Evolutionary conservation across 1,140 invertebrate genomes (phyloP).

Genomic region (Gryllus bimaculatus): DNA sequence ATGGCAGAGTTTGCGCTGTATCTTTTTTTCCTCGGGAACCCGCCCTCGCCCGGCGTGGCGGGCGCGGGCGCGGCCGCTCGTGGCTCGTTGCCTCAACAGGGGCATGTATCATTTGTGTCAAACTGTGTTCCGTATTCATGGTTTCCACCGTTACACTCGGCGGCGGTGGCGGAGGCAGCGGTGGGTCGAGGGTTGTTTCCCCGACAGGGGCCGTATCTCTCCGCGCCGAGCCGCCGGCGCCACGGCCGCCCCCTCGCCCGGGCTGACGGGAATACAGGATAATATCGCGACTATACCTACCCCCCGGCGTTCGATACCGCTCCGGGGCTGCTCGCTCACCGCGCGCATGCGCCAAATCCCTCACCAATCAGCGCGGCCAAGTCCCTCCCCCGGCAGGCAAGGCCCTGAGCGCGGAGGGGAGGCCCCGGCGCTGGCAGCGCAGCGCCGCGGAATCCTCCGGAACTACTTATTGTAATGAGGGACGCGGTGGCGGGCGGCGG

Average conservation of each 20-base stretch:
- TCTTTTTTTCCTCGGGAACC: not conserved
- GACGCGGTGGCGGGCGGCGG: no score
- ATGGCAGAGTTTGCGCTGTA: not conserved
- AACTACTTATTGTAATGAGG: not conserved
- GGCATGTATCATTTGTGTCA: conserved; percentile 4
- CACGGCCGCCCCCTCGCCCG: not conserved
- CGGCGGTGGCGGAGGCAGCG: not conserved
- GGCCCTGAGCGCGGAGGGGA: not conserved
- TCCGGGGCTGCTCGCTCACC: not conserved
- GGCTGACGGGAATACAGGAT: not conserved
- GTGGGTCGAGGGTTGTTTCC: not conserved
- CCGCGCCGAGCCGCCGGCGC: no score
- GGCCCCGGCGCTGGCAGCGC: not conserved
- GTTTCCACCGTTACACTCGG: not conserved
- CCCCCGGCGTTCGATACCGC: not conserved
- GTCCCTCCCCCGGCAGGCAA: not conserved
- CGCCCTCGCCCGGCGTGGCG: no score
- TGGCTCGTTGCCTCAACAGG: not conserved
- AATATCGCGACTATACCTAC: not conserved
- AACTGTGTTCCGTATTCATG: conserved; percentile 4
- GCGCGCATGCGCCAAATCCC: not conserved
- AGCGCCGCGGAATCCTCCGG: not conserved
- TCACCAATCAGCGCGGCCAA: not conserved
- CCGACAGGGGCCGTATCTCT: not conserved
- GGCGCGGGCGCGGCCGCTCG: no score